Evolutionary conservation across 2,113 vertebrate species (phyloP), one percentile per base, ranked within the genome.

Genomic region (Eudorcas thomsonii): DNA sequence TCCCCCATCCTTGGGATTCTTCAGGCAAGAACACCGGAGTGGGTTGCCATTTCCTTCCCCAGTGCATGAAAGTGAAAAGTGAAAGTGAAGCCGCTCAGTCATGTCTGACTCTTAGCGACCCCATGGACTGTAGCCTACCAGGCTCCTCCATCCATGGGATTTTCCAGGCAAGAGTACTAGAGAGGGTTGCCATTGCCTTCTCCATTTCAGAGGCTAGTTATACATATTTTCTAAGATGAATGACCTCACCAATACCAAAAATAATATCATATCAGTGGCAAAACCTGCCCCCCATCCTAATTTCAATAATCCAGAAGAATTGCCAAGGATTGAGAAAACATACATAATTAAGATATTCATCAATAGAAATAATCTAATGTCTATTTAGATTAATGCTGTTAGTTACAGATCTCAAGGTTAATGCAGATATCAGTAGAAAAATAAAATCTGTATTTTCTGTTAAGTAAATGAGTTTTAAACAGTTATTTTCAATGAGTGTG

Each of bases 401-500:
- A 89, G 36, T 87, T 89, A 74, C 80, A 97, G 71, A 81, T 54
- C 78, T 96, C 81, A 94, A 96, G 82, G 59, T 94, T 92, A 97
- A 96, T 39, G 30, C 28, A 74, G 12, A 54, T 91, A 30, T 97
- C 62, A 82, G 77, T 26, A 84, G 48, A 28, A 96, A 98, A 94
- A 81, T 62, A 96, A 94, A 88, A 78, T 33, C 0, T 19, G 12
- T 10, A 39, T 71, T 84, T 74, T 62, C 67, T 89, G 83, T 59
- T 67, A 86, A 91, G 4, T n/a, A 89, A 91, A 94, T 83, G n/a
- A 3, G 78, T 91, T 95, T 96, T 89, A 95, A 97, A 71, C n/a
- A 74, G 30, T 52, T 88, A 62, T 91, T 92, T 97, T 96, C 71
- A 67, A 67, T 14, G n/a, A 26, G 55, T 91, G 19, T 88, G 60